Evolutionary conservation across 2,113 vertebrate species (phyloP), one percentile per base, ranked within the genome.

Genomic region (Chionomys nivalis): DNA sequence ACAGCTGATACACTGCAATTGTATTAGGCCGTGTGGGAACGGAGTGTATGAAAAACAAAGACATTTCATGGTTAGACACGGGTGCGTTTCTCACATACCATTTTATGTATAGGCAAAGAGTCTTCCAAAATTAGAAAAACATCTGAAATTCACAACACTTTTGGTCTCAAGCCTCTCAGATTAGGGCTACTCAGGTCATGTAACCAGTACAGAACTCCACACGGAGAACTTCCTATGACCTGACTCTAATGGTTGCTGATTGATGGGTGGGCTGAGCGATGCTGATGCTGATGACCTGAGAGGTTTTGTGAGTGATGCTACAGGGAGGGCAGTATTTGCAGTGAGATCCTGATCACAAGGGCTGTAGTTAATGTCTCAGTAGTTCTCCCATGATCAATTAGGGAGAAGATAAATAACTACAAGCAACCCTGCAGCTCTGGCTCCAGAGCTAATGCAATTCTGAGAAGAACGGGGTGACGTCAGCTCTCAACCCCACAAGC

Each of bases 341-440:
- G 92, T 73, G 96, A 94, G 93, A 85, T 89, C 88, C 92, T 68
- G 79, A 81, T 61, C 73, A 82, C 78, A 73, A 90, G 88, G 65
- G 65, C n/a, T 7, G 10, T n/a, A 81, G 81, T 16, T 87, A 81
- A 66, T 31, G 82, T 86, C 61, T 82, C 72, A 9, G 61, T 3
- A n/a, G 91, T 9, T 16, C 61, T 81, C 70, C 58, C 66, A 63
- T 63, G 47, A 75, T 82, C 90, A 95, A 73, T 94, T 65, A 93
- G 26, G 13, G 44, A 75, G 89, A 92, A 52, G 73, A 78, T 36
- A 77, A 93, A 76, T 39, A 72, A 90, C 4, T 70, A 58, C 63
- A 87, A 44, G 65, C 0, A 3, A 58, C 65, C 49, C n/a, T 10
- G 31, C 13, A 17, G 42, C 39, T 68, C 82, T 87, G 88, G 68